These are phyloP conservation scores for Pseudocheirus occidentalis DNA, from an alignment of 2,797 vertebrate genomes.

Conservation along the genomic window DNA sequence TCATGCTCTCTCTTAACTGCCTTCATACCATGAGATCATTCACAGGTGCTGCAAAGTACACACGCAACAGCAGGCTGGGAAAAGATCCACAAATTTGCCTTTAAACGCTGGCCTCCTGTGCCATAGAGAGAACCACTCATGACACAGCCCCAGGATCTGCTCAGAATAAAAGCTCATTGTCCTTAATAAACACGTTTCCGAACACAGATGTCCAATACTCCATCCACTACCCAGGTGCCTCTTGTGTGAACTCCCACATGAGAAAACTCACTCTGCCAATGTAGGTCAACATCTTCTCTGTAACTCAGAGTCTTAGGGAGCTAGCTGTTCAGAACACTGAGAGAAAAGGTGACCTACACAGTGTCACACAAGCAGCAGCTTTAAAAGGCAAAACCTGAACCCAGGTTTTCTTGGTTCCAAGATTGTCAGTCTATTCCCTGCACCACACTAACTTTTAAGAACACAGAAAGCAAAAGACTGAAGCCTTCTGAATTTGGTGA, in stretches of 20 bases:
- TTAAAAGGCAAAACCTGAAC: not conserved
- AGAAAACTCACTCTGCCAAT: not conserved
- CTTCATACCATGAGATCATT: not conserved
- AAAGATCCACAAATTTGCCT: not conserved
- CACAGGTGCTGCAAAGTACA: not conserved
- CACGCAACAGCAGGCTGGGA: slow-evolving; percentile 4
- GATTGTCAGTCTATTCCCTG: not conserved
- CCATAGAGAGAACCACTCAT: not conserved
- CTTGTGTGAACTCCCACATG: not conserved
- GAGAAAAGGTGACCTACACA: not conserved
- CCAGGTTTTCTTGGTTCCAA: not conserved
- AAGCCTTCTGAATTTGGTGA: slow-evolving; percentile 4
- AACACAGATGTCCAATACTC: not conserved
- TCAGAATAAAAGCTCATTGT: not conserved
- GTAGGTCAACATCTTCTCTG: not conserved
- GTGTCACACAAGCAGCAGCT: not conserved
- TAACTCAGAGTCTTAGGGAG: not conserved
- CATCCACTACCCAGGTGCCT: not conserved
- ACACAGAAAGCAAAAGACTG: slow-evolving; percentile 22
- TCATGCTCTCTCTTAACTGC: slow-evolving; percentile 18
- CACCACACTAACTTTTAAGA: not conserved
- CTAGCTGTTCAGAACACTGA: not conserved
- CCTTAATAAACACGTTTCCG: slow-evolving; percentile 29
- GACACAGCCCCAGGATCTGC: not conserved
- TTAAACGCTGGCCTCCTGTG: slow-evolving; percentile 9